phyloP scores from a whole-genome alignment of 37 sponge, comb jelly and placozoan genomes.

The Bolinopsis microptera region DNA sequence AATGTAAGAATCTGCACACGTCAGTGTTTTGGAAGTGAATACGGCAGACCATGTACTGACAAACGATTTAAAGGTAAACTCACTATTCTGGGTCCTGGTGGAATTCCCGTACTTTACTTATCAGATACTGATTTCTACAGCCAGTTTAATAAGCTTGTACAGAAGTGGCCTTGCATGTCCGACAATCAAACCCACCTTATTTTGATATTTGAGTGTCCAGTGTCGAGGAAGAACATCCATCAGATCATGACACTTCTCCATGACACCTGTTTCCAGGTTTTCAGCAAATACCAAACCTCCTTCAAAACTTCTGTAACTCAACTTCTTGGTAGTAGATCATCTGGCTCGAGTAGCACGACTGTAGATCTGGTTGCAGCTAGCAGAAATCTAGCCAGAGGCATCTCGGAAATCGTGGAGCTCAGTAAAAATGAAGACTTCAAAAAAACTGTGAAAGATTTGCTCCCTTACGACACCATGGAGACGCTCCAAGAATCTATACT shows the following conservation, averaged over 20 bases:
- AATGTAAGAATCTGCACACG: background rate
- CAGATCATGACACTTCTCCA: slow-evolving; percentile 1
- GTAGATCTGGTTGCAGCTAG: slow-evolving; percentile 16
- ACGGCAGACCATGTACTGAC: background rate
- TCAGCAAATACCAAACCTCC: slow-evolving; percentile 6
- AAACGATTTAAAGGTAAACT: background rate
- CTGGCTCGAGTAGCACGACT: background rate
- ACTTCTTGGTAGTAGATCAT: background rate
- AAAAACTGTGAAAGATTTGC: background rate
- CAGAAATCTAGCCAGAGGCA: slow-evolving; percentile 5
- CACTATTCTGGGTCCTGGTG: slow-evolving; percentile 23
- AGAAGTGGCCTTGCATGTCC: background rate
- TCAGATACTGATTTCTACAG: slow-evolving; percentile 11
- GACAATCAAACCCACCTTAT: slow-evolving; percentile 23
- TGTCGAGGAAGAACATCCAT: background rate
- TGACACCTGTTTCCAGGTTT: slow-evolving; percentile 41
- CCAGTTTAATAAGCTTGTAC: background rate
- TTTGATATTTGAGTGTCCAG: slow-evolving; percentile 22
- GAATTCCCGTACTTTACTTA: background rate
- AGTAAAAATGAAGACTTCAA: slow-evolving; percentile 30
- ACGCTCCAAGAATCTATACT: background rate
- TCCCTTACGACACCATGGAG: slow-evolving; percentile 26
- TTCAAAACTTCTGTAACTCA: background rate
- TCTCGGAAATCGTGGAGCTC: slow-evolving; percentile 9
- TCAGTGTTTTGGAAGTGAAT: slow-evolving; percentile 18